Conservation (phyloP, 2,888 invertebrate species). For the Sabatieria punctata region DNA sequence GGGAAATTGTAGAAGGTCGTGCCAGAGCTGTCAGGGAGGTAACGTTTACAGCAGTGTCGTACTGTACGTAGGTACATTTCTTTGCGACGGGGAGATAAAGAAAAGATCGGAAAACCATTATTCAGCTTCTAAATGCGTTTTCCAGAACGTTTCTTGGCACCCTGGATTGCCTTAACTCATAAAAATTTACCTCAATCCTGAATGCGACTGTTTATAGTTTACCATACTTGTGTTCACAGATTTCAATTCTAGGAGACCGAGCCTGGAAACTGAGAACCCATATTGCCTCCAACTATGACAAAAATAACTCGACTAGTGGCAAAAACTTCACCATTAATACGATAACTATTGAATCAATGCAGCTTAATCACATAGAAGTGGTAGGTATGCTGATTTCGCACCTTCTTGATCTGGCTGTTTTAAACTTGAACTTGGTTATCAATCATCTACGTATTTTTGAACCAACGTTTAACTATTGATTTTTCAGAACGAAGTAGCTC, state of each 20-base stretch:
- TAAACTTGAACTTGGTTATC: neutral
- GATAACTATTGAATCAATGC: constrained; percentile 26
- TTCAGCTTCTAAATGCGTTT: too few species aligned
- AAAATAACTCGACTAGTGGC: constrained; percentile 16
- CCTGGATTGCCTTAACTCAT: too few species aligned
- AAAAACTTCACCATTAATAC: constrained; percentile 16
- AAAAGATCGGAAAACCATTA: too few species aligned
- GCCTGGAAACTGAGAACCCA: constrained; percentile 28
- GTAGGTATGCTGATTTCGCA: constrained; percentile 11
- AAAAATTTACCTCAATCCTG: too few species aligned
- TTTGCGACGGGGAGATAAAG: too few species aligned
- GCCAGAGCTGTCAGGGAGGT: constrained; percentile 29
- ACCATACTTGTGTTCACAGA: too few species aligned
- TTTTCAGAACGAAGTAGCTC: constrained; percentile 23
- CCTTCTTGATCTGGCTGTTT: neutral
- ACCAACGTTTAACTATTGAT: neutral
- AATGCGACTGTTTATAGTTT: too few species aligned
- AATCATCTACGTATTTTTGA: constrained; percentile 4
- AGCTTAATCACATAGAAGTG: constrained; percentile 25
- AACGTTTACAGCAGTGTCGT: too few species aligned
- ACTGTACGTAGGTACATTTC: too few species aligned
- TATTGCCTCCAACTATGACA: constrained; percentile 16
- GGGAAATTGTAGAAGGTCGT: constrained; percentile 30
- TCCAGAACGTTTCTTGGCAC: too few species aligned
- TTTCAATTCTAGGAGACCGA: constrained; percentile 15